A percentile compares a stretch with the other conserved stretches of the same genome.
These are phyloP conservation scores for Cataglyphis hispanica DNA, from an alignment of 1,140 invertebrate genomes.

Conservation along the genomic window DNA sequence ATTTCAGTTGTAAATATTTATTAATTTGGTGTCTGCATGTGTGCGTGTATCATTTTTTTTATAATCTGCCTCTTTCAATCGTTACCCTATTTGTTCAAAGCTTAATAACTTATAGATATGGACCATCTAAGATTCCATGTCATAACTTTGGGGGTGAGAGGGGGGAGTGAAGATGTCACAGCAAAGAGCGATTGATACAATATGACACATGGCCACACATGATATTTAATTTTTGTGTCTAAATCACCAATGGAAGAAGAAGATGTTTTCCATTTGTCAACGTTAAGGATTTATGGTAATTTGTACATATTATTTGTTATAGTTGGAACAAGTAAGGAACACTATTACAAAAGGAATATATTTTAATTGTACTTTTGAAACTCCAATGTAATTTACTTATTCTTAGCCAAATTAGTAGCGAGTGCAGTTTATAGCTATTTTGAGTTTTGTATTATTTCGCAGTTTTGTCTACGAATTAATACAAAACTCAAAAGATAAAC, in stretches of 20 bases:
- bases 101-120: slow-evolving; percentile 49
- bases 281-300: slow-evolving; percentile 49
- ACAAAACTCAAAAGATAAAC: no score
- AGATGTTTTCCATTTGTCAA: slow-evolving; percentile 33
- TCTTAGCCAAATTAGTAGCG: neutral
- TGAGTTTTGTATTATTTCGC: neutral
- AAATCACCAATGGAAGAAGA: slow-evolving; percentile 30
- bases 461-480: neutral
- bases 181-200: slow-evolving; percentile 65
- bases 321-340: slow-evolving; percentile 68
- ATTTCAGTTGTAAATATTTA: neutral
- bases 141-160: slow-evolving; percentile 46
- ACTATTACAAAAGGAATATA: slow-evolving; percentile 9
- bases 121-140: slow-evolving; percentile 63
- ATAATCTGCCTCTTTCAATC: neutral
- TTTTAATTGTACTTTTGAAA: neutral
- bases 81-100: slow-evolving; percentile 11
- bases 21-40: no score
- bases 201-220: slow-evolving; percentile 58
- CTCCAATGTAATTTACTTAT: neutral
- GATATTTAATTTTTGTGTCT: slow-evolving; percentile 61
- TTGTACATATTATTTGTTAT: slow-evolving; percentile 35
- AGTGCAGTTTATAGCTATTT: neutral
- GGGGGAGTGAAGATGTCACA: neutral
- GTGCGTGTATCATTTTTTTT: neutral